These are phyloP conservation scores for Xenopus borealis DNA, from an alignment of 2,113 vertebrate species.

Conservation along the genomic window DNA sequence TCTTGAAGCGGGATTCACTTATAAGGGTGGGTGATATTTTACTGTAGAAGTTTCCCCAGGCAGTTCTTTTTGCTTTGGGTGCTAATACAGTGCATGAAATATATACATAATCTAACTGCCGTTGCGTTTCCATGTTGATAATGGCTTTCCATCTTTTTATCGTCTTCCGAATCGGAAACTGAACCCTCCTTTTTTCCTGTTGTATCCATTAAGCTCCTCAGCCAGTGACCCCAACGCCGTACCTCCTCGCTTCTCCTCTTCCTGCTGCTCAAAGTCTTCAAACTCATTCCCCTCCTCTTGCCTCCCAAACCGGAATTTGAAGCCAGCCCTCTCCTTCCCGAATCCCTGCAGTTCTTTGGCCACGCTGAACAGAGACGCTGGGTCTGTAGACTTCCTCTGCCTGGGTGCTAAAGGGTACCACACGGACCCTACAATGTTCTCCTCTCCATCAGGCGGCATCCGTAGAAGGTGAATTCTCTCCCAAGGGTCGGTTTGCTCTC, in stretches of 20 bases:
- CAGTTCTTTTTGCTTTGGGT: background rate
- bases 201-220: conserved; percentile 57
- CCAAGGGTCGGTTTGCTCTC: rapidly evolving
- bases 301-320: conserved; percentile 42
- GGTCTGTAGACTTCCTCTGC: conserved; percentile 10
- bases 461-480: background rate
- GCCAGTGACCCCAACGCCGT: conserved; percentile 51
- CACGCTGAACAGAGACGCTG: conserved; percentile 33
- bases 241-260: background rate
- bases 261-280: background rate
- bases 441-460: rapidly evolving
- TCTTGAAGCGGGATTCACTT: no score
- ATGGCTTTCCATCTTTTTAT: background rate
- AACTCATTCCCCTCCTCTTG: background rate
- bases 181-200: conserved; percentile 64
- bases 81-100: background rate
- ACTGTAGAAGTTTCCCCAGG: background rate
- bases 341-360: conserved; percentile 48
- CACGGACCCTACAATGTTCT: rapidly evolving
- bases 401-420: rapidly evolving
- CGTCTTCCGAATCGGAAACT: conserved; percentile 67
- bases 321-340: background rate
- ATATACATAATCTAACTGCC: conserved; percentile 9
- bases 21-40: no score
- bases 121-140: background rate